Percentiles rank a stretch among this genome's conserved stretches.
Evolutionary conservation across 2,113 vertebrate species (phyloP).

Genomic region (Pelodiscus sinensis): DNA sequence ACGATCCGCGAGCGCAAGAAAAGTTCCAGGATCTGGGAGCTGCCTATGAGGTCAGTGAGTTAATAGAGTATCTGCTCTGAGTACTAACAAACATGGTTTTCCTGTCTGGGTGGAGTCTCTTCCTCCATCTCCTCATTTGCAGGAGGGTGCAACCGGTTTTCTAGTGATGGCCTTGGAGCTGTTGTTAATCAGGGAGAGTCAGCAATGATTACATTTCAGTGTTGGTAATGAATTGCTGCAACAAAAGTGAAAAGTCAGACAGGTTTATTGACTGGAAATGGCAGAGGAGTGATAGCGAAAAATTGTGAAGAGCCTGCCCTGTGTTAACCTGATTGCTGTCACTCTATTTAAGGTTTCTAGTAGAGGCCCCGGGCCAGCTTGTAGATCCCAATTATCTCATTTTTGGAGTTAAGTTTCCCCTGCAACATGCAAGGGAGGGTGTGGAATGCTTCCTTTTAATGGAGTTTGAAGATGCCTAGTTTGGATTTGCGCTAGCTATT

Average conservation of each 20-base stretch:
- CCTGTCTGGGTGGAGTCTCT: background rate
- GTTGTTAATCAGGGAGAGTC: background rate
- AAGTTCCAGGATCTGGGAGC: constrained; percentile 97
- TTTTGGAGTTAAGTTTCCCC: background rate
- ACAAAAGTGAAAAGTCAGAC: background rate
- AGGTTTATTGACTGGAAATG: background rate
- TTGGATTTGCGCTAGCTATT: background rate
- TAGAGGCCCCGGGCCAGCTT: background rate
- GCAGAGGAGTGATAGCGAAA: background rate
- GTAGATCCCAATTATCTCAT: background rate
- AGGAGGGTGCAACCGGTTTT: background rate
- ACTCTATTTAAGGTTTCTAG: background rate
- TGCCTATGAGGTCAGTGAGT: constrained; percentile 91
- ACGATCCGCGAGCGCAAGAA: constrained; percentile 93
- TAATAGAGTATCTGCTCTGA: background rate
- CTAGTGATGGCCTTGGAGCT: background rate
- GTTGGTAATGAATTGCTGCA: background rate
- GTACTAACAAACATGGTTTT: background rate
- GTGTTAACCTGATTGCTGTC: background rate
- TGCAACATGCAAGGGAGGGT: background rate
- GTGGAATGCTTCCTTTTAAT: background rate
- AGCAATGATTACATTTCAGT: background rate
- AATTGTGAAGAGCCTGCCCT: background rate
- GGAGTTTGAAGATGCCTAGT: background rate
- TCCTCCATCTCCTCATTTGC: background rate